Conservation (phyloP, 2,797 vertebrate genomes). For the Chiloscyllium punctatum region DNA sequence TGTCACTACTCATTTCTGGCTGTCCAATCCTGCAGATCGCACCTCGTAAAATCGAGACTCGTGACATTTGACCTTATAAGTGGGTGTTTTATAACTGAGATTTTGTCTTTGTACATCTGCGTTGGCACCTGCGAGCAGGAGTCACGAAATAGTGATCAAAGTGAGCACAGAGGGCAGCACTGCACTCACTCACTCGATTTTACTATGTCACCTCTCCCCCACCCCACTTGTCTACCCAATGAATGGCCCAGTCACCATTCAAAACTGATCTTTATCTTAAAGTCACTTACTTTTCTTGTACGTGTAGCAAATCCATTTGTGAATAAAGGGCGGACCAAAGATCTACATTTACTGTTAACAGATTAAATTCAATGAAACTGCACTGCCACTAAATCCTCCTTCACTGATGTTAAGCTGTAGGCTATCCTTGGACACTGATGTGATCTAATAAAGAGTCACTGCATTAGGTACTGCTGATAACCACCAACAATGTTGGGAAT, state of each 20-base stretch:
- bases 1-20: not conserved
- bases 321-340: not conserved
- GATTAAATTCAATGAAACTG: not conserved
- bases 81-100: not conserved
- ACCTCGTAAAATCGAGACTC: not conserved
- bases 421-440: not conserved
- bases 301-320: not conserved
- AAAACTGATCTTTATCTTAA: not conserved
- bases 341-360: not conserved
- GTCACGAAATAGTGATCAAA: not conserved
- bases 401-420: not conserved
- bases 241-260: not conserved
- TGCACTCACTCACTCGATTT: not conserved
- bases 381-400: not conserved
- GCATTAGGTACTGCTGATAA: not conserved
- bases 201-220: too few species aligned
- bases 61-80: not conserved
- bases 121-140: not conserved
- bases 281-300: not conserved
- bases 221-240: not conserved
- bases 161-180: not conserved
- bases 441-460: conserved; percentile 9
- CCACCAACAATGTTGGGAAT: not conserved
- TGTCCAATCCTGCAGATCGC: not conserved
- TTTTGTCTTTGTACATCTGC: not conserved